Evolutionary conservation across 1,140 invertebrate species (phyloP), one percentile per base, ranked within the genome.

Genomic region (Mylabris phalerata): DNA sequence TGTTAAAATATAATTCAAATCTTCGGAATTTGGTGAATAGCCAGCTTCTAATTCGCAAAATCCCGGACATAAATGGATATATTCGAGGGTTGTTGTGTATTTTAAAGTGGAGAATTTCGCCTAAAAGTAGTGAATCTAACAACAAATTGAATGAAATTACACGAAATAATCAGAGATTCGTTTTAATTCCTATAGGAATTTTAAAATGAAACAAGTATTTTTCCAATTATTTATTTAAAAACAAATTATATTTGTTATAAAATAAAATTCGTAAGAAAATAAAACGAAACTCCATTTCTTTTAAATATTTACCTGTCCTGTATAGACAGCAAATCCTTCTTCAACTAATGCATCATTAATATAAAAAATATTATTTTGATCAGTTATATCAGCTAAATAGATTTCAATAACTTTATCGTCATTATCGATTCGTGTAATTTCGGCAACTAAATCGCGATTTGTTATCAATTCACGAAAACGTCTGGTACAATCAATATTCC

Each of bases 381-480:
- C 54, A 3, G 65, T 63, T 9, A 66, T 62, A 51, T 71, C 69
- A n/a, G 66, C 67, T 9, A 71, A 45, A 24, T 62, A 67, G 7
- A 67, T 48, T 26, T 64, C 63, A n/a, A 71, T 38, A 40, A 48
- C 45, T 57, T 67, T 32, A 3, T 62, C 56, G 60, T 65, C 26
- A 43, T 61, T 58, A 43, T 71, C 52, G 4, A 71, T 67, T 19
- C 54, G 51, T 6, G 24, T 59, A 10, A 71, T 55, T 57, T 69
- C 61, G 7, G 64, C 66, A 10, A 62, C 60, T 4, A 65, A 42
- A 32, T 54, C 38, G 48, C 54, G 50, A 5, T 58, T 13, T 19
- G 55, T 51, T 3, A 67, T 45, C 7, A 70, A 38, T 27, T 62
- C 39, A 10, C 60, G 26, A 24, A 71, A 68, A 9, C 43, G 39